Base-by-base conservation (phyloP, 2,888 invertebrate species). In the Cosmia trapezina region DNA sequence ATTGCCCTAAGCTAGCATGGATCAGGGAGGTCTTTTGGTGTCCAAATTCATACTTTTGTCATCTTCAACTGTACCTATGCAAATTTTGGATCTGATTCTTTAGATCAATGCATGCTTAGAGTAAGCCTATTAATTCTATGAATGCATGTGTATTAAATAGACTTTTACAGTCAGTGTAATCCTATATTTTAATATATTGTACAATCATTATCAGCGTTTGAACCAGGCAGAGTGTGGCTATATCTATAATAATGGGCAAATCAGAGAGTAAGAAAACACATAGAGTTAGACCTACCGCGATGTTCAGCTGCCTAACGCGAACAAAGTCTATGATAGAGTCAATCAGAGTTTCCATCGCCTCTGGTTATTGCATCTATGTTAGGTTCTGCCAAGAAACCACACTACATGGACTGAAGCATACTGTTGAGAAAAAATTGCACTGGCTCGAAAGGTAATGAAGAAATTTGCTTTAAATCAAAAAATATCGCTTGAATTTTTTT, bases 341-440 rank as follows among this genome's bases (percentile, higher is more conserved):
- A 2, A 89, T 85, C 0, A 91, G 51, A 45, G 85, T 77, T 2
- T 90, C 93, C 92, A 91, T 94, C 3, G 68, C 88, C 14, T 83
- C 89, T 0, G 79, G 81, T 2, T 90, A 88, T 75, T 71, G 68
- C 28, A 61, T 92, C 17, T 96, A 95, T 87, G 88, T 89, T n/a
- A 89, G 88, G 33, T 96, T 95, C 87, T 95, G 95, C 85, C 81
- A 89, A 70, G 95, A 96, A 81, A 96, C 96, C 28, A 93, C 94
- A 0, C 80, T 96, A 89, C 96, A 96, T 85, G 96, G 96, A 37
- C 81, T 95, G 64, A 95, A 94, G 80, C 95, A 96, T 92, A 95
- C 95, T 87, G 96, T 96, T 2, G 91, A 94, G 17, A 90, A 86
- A 0, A 89, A 92, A 80, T 86, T 94, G 5, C 95, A 95, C 89